Percentiles rank a stretch among this genome's conserved stretches.
phyloP scores from a whole-genome alignment of 2,113 vertebrate species.

The Calidris pugnax region DNA sequence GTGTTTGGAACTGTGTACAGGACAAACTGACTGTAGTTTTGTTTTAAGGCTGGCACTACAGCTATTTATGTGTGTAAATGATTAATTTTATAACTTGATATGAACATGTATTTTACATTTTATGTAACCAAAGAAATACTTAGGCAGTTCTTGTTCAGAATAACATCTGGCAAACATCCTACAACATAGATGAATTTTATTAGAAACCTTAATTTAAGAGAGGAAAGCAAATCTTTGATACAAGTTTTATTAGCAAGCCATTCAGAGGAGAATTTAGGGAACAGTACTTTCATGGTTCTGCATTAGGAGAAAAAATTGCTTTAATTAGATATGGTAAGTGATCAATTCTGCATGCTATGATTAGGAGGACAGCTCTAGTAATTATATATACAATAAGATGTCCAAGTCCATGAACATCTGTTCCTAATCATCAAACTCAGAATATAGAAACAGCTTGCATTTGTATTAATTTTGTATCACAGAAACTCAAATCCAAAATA shows the following conservation, averaged over 20 bases:
- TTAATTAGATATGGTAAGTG: conserved; percentile 39
- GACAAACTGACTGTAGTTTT: background rate
- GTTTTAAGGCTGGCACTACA: background rate
- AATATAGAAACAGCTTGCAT: background rate
- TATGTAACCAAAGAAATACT: background rate
- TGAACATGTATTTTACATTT: background rate
- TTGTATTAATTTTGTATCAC: background rate
- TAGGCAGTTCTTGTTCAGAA: background rate
- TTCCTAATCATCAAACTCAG: background rate
- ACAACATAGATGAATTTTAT: background rate
- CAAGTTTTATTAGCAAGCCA: background rate
- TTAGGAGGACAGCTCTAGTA: background rate
- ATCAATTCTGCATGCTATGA: conserved; percentile 32
- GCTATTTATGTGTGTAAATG: background rate
- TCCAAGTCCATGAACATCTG: background rate
- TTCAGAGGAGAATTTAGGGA: conserved; percentile 6
- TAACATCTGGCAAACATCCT: background rate
- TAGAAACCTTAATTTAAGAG: background rate
- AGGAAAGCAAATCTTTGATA: background rate
- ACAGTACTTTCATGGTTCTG: background rate
- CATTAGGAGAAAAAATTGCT: conserved; percentile 17
- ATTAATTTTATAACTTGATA: background rate
- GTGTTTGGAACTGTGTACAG: background rate
- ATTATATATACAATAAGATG: background rate
- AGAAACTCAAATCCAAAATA: background rate